Conservation (phyloP, 2,888 invertebrate genomes). For the Tubulanus polymorphus region DNA sequence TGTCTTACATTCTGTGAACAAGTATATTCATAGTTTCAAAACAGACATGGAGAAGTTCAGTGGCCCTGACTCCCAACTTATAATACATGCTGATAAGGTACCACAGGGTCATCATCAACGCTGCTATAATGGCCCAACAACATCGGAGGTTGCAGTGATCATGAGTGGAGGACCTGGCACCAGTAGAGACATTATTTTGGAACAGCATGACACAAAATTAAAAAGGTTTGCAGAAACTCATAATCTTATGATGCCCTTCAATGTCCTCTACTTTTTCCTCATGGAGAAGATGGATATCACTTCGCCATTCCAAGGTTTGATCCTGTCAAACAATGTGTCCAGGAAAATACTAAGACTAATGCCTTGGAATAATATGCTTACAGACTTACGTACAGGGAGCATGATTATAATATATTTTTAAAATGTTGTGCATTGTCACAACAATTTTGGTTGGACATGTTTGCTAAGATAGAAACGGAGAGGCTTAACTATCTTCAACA, state of each 20-base stretch:
- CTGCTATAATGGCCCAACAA: not conserved
- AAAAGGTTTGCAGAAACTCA: conserved; percentile 12
- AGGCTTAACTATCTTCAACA: conserved; percentile 10
- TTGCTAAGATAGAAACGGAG: conserved; percentile 21
- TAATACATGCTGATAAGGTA: not conserved
- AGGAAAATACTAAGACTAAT: conserved; percentile 24
- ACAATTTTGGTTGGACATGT: conserved; percentile 14
- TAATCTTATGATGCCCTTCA: no score
- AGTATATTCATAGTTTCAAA: not conserved
- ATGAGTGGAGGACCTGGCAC: not conserved
- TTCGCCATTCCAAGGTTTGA: not conserved
- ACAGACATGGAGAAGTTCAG: not conserved
- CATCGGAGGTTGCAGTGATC: not conserved
- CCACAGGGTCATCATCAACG: not conserved
- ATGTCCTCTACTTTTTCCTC: conserved; percentile 10
- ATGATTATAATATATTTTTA: not conserved
- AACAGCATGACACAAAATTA: not conserved
- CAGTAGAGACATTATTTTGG: conserved; percentile 12
- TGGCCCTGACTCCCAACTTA: not conserved
- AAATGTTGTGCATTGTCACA: no score
- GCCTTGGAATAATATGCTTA: conserved; percentile 25
- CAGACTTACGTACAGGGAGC: conserved; percentile 12
- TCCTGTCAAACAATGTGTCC: not conserved
- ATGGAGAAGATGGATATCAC: conserved; percentile 19
- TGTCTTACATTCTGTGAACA: not conserved